Evolutionary conservation across 1,140 invertebrate species (phyloP), one percentile per base, ranked within the genome.

Genomic region (Stenopsyche tienmushanensis): DNA sequence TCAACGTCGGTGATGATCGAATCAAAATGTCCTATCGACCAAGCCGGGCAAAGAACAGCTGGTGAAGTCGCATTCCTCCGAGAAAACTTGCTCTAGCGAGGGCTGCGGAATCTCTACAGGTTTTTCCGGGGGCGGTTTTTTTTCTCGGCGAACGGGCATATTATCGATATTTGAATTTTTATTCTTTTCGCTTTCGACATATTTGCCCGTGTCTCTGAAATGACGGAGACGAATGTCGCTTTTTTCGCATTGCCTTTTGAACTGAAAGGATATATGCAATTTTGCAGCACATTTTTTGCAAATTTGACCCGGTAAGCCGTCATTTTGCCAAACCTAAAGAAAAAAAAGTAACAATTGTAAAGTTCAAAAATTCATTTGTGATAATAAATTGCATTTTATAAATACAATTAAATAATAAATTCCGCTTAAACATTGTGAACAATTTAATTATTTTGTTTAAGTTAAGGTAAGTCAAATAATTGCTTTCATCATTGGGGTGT

Each of bases 251-350:
- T 72, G 73, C 65, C 74, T 78, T 72, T 78, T 80, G 55, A 80
- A 79, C 66, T 78, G 77, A 67, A 75, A 78, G 0, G 76, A 73
- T 52, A 78, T 76, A 59, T 80, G 77, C 52, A 80, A 65, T 64
- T 77, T 78, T 9, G 76, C 74, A n/a, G 73, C 72, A 68, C 78
- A 80, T 65, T 75, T 77, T 53, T 76, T 75, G 64, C 78, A 80
- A 17, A 80, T 78, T 69, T 80, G 78, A 17, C 71, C 66, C 18
- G 78, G 78, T 18, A 80, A 59, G 21, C 75, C 74, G 70, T 80
- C 78, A 71, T 78, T 77, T 67, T 74, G 77, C 77, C 78, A 79
- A 25, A 78, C 78, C 78, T 80, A 21, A 47, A 71, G 53, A 64
- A 57, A n/a, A n/a, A n/a, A n/a, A n/a, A n/a, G n/a, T n/a, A n/a